Evolutionary conservation across 2,113 vertebrate genomes (phyloP), one percentile per base, ranked within the genome.

Genomic region (Thinocorus orbignyianus): DNA sequence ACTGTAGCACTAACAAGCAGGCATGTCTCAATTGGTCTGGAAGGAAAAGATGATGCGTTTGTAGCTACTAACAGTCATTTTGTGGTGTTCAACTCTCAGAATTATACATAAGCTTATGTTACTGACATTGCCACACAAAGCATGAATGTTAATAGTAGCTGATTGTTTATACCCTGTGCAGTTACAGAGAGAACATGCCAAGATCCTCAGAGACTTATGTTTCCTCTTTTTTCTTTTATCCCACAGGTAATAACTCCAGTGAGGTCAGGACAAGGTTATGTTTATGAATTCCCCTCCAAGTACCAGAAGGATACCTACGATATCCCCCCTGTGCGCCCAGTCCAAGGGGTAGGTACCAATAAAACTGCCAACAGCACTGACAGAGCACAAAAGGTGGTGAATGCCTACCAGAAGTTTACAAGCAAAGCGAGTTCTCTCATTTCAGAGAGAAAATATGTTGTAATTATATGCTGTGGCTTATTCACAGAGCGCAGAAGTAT

Each of bases 281-380:
- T 98, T 88, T 99, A 98, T 80, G 98, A 99, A 94, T 97, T 98
- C 37, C 97, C 98, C 33, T 97, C 98, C 95, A 98, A 98, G 93
- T 96, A 98, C 97, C 99, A 99, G 90, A 98, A 98, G 96, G 99
- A 99, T 91, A 93, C 99, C 88, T 99, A 99, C 0, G 99, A 99
- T 58, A 98, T 99, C 58, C 99, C 99, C 69, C 98, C 99, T 2
- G 91, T 97, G 60, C 98, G 99, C 52, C 92, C 97, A 39, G 84
- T 96, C 46, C 99, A 99, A 95, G 99, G 99, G 98, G 99, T 99
- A 97, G 4, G 99, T 98, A 85, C 66, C 58, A 90, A 83, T 87
- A 71, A 74, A 60, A 30, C 17, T 35, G 61, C 79, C 65, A 81
- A 10, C 14, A 81, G 49, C 57, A 58, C 51, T 92, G 69, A 89